phyloP scores from a whole-genome alignment of 2,888 invertebrate species.

The Noctua comes region DNA sequence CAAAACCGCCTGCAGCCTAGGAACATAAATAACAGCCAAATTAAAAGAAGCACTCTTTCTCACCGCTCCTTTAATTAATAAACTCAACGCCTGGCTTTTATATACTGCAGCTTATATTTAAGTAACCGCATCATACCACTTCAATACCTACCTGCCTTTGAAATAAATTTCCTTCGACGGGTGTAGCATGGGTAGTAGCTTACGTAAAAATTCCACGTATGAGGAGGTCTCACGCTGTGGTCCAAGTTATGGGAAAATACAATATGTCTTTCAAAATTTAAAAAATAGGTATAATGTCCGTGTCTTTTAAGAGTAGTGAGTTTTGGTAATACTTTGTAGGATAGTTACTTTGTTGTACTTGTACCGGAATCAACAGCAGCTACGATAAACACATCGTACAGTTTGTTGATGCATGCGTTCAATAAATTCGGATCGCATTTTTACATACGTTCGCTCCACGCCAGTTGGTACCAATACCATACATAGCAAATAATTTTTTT shows the following conservation, averaged over 20 bases:
- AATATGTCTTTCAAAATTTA: background rate
- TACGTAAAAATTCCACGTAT: conserved; percentile 89
- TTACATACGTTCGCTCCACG: background rate
- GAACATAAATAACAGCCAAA: conserved; percentile 14
- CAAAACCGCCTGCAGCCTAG: background rate
- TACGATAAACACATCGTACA: background rate
- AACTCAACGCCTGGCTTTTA: conserved; percentile 35
- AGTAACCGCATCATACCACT: conserved; percentile 75
- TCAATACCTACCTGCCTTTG: conserved; percentile 76
- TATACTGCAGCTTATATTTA: conserved; percentile 45
- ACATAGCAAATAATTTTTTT: background rate
- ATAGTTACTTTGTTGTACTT: background rate
- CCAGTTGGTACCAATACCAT: background rate
- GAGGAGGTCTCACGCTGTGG: conserved; percentile 73
- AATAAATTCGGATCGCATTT: background rate
- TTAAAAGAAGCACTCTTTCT: conserved; percentile 6
- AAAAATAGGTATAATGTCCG: no score
- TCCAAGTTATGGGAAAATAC: conserved; percentile 57
- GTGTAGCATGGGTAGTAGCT: conserved; percentile 76
- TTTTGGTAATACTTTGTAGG: background rate
- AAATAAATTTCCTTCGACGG: conserved; percentile 84
- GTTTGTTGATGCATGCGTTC: background rate
- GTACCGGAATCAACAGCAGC: background rate
- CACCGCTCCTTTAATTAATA: conserved; percentile 34
- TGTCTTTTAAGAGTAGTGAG: background rate